These are phyloP conservation scores for Xylocopa sonorina DNA, from an alignment of 1,140 invertebrate genomes.

Conservation along the genomic window DNA sequence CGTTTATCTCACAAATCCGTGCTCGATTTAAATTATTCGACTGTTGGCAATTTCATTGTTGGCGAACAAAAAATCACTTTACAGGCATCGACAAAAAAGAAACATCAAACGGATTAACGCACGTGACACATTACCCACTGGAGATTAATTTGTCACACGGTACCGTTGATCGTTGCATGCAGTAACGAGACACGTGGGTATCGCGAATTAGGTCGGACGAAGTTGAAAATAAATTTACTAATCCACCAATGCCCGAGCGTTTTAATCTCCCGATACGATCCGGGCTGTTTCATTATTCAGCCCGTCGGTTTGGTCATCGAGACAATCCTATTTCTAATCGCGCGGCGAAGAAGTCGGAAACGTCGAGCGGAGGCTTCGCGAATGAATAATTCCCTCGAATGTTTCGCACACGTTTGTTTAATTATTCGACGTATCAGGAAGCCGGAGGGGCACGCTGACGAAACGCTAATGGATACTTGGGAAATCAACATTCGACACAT, in stretches of 20 bases:
- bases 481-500: neutral
- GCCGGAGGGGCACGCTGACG: neutral
- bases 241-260: neutral
- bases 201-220: neutral
- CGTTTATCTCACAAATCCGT: no score
- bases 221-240: neutral
- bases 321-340: neutral
- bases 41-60: neutral
- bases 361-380: neutral
- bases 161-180: neutral
- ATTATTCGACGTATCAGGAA: neutral
- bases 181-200: neutral
- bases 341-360: neutral
- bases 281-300: conserved; percentile 21
- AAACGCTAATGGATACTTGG: conserved; percentile 21
- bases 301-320: conserved; percentile 13
- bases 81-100: neutral
- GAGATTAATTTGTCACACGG: conserved; percentile 5
- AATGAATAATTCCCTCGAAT: conserved; percentile 15
- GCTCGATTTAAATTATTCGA: no score
- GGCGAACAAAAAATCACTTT: neutral
- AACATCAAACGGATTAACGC: neutral
- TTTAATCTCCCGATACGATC: conserved; percentile 6
- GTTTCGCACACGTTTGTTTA: conserved; percentile 2
- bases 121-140: neutral